Conservation (phyloP, 1,140 invertebrate species). For the Nylanderia fulva region DNA sequence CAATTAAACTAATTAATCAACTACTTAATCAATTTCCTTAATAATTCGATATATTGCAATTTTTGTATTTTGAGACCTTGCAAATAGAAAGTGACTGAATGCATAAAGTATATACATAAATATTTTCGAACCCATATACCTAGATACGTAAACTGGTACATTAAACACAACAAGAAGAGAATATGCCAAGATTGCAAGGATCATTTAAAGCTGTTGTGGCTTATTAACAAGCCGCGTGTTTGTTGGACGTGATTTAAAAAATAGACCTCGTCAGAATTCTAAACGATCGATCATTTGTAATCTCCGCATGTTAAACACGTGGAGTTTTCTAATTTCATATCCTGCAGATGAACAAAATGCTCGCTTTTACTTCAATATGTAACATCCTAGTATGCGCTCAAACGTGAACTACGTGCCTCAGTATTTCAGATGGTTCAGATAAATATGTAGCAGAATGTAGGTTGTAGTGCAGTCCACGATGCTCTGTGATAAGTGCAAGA, state of each 20-base stretch:
- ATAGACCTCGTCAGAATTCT: background rate
- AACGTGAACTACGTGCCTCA: conserved; percentile 18
- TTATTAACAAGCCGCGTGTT: conserved; percentile 44
- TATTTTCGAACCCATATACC: conserved; percentile 45
- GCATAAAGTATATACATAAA: background rate
- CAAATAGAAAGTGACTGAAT: background rate
- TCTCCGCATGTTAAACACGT: conserved; percentile 3
- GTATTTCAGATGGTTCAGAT: conserved; percentile 8
- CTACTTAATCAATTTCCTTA: background rate
- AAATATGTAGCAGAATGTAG: conserved; percentile 33
- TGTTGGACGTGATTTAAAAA: conserved; percentile 43
- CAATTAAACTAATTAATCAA: background rate
- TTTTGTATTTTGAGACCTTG: background rate
- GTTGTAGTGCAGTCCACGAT: conserved; percentile 19
- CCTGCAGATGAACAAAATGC: background rate
- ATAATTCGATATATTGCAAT: background rate
- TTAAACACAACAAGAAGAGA: conserved; percentile 23
- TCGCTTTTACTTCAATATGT: background rate
- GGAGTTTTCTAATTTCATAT: conserved; percentile 54
- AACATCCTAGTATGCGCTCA: conserved; percentile 13
- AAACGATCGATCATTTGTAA: conserved; percentile 10
- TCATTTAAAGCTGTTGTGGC: conserved; percentile 31
- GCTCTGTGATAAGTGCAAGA: conserved; percentile 11
- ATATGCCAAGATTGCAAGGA: conserved; percentile 27
- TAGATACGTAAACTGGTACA: conserved; percentile 23